Percentiles rank a stretch among this genome's conserved stretches.
Conservation (phyloP, 2,888 invertebrate genomes). For the Pristionchus japonicus region DNA sequence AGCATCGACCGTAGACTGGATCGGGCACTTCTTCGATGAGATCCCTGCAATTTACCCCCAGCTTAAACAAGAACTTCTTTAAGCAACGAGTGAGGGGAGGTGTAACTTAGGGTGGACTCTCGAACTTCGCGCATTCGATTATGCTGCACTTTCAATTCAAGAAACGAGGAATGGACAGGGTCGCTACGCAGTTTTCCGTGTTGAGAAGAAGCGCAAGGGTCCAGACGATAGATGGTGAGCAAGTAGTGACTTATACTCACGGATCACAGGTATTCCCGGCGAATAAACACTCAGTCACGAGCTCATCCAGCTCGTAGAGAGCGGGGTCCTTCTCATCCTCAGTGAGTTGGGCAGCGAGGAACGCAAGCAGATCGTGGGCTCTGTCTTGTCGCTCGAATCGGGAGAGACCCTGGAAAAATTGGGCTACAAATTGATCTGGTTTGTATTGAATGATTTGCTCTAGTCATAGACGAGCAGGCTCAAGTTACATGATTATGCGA, state of each 20-base stretch:
- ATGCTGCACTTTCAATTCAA: too few species aligned
- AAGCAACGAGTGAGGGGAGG: too few species aligned
- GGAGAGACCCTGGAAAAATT: slow-evolving; percentile 38
- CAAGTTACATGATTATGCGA: too few species aligned
- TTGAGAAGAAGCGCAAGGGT: too few species aligned
- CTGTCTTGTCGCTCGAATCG: slow-evolving; percentile 5
- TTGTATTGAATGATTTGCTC: too few species aligned
- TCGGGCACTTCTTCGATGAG: neutral
- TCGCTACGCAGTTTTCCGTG: too few species aligned
- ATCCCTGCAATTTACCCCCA: neutral
- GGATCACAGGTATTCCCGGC: slow-evolving; percentile 21
- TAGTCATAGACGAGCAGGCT: too few species aligned
- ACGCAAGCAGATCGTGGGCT: slow-evolving; percentile 8
- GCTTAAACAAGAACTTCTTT: neutral
- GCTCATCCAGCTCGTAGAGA: neutral
- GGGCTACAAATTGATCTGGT: too few species aligned
- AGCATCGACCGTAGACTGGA: slow-evolving; percentile 45
- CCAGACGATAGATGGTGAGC: too few species aligned
- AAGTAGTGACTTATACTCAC: neutral
- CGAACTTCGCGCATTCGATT: too few species aligned
- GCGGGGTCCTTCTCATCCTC: slow-evolving; percentile 39
- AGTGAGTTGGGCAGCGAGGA: slow-evolving; percentile 19
- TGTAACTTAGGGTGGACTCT: too few species aligned
- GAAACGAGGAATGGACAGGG: too few species aligned
- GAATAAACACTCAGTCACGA: slow-evolving; percentile 45